Conservation (phyloP, 2,888 invertebrate genomes). For the Drosophila longiperda region DNA sequence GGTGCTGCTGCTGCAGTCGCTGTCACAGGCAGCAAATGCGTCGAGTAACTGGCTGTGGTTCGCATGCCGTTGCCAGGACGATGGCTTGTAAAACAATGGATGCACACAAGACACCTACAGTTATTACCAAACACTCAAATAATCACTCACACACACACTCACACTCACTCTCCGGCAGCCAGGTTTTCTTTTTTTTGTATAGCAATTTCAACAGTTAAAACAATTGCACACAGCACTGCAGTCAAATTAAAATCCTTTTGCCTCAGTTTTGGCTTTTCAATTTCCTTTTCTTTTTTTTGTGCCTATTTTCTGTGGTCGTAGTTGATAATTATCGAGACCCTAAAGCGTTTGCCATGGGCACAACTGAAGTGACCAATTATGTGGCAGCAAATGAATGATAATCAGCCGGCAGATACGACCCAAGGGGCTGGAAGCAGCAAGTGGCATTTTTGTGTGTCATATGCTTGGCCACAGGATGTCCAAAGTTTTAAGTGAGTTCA, state of each 20-base stretch:
- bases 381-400: slow-evolving; percentile 38
- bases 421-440: background rate
- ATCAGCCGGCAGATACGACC: slow-evolving; percentile 24
- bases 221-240: slow-evolving; percentile 37
- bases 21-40: slow-evolving; percentile 48
- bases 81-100: slow-evolving; percentile 62
- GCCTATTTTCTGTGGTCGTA: background rate
- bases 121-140: slow-evolving; percentile 56
- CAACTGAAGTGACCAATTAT: slow-evolving; percentile 32
- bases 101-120: slow-evolving; percentile 53
- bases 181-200: background rate
- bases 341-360: slow-evolving; percentile 35
- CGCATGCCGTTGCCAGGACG: slow-evolving; percentile 15
- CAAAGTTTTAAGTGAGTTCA: slow-evolving; percentile 33
- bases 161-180: background rate
- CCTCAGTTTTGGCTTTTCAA: slow-evolving; percentile 8
- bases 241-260: slow-evolving; percentile 34
- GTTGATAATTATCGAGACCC: slow-evolving; percentile 37
- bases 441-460: slow-evolving; percentile 29
- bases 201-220: slow-evolving; percentile 34
- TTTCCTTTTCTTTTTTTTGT: background rate
- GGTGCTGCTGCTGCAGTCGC: slow-evolving; percentile 35
- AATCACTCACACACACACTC: slow-evolving; percentile 12
- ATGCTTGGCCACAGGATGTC: slow-evolving; percentile 38
- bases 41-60: slow-evolving; percentile 30